Evolutionary conservation across 2,888 invertebrate genomes (phyloP).

Genomic region (Pollenia angustigena): DNA sequence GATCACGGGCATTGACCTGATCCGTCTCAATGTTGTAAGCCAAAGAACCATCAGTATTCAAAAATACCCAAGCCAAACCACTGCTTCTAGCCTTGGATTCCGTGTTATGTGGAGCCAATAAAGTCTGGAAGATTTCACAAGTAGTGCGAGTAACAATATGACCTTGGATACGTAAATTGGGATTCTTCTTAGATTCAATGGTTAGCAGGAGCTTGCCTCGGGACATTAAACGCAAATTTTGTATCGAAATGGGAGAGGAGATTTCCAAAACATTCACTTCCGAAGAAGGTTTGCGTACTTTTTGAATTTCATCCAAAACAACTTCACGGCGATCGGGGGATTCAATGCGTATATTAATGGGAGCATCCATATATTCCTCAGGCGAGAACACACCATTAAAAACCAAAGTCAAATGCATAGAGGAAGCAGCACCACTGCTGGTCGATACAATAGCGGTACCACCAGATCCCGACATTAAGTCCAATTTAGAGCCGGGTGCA

Average conservation of each 20-base stretch:
- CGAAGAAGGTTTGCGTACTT: conserved; percentile 89
- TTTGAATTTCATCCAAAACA: conserved; percentile 89
- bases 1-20: conserved; percentile 86
- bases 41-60: conserved; percentile 91
- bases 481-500: conserved; percentile 86
- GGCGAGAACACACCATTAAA: conserved; percentile 92
- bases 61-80: conserved; percentile 91
- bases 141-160: conserved; percentile 89
- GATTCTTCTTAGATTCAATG: conserved; percentile 88
- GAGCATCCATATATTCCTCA: conserved; percentile 87
- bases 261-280: conserved; percentile 92
- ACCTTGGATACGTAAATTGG: conserved; percentile 88
- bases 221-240: conserved; percentile 90
- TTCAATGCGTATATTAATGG: conserved; percentile 89
- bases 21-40: conserved; percentile 91
- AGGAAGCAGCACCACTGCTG: conserved; percentile 91
- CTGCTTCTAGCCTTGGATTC: conserved; percentile 85
- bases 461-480: conserved; percentile 88
- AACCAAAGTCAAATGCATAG: conserved; percentile 91
- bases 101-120: conserved; percentile 86
- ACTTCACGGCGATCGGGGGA: conserved; percentile 89
- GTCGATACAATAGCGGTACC: conserved; percentile 95
- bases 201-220: conserved; percentile 90
- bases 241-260: conserved; percentile 90
- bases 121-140: conserved; percentile 92